phyloP scores from a whole-genome alignment of 2,797 vertebrate genomes.

The Chelon auratus region DNA sequence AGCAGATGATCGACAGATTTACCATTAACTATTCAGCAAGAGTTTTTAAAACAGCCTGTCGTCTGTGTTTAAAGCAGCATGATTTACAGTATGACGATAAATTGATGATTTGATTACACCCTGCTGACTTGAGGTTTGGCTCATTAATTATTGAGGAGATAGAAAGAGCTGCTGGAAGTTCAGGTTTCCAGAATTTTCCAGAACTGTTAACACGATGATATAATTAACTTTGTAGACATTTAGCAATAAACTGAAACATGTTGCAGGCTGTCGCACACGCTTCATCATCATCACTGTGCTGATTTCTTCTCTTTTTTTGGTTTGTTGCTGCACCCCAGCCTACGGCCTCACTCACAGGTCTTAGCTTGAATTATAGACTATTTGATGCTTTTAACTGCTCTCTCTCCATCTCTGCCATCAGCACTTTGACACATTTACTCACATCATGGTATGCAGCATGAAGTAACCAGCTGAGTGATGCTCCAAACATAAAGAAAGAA shows the following conservation, averaged over 20 bases:
- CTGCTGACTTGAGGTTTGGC: not conserved
- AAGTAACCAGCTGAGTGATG: not conserved
- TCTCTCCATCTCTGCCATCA: not conserved
- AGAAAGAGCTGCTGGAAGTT: not conserved
- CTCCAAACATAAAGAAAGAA: too few relatives aligned
- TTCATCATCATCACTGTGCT: not conserved
- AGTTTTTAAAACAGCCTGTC: conserved; percentile 39
- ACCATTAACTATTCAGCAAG: conserved; percentile 14
- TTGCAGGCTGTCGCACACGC: not conserved
- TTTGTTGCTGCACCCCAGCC: not conserved
- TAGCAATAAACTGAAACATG: not conserved
- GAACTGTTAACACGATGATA: not conserved
- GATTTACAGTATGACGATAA: conserved; percentile 28
- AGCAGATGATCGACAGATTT: conserved; percentile 1
- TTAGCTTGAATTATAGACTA: not conserved
- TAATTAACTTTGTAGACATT: not conserved
- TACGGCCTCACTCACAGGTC: not conserved
- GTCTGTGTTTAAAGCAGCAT: conserved; percentile 1
- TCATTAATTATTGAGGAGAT: conserved; percentile 1
- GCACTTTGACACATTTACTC: conserved; percentile 34
- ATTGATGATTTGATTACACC: conserved; percentile 34
- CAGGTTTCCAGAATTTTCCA: conserved; percentile 17
- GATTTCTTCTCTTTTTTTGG: not conserved
- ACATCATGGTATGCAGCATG: conserved; percentile 2
- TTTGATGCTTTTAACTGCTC: conserved; percentile 2